phyloP scores from a whole-genome alignment of 2,888 invertebrate genomes.

The Epicampocera succincta region DNA sequence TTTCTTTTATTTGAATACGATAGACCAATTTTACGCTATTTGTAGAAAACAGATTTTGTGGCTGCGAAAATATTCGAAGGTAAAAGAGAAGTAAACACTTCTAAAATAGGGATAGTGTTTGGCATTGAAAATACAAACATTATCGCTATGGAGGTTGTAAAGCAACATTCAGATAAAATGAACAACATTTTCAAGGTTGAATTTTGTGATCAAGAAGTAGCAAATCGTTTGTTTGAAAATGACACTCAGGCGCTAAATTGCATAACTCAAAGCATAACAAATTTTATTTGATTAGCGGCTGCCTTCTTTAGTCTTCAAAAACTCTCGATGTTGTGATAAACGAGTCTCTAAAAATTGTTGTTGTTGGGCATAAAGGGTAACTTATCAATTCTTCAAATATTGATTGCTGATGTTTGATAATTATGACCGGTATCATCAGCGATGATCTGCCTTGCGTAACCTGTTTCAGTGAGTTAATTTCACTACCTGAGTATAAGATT shows the following conservation, averaged over 20 bases:
- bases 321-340: no score
- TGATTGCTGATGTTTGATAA: conserved; percentile 43
- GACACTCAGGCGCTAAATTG: no score
- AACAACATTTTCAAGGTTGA: conserved; percentile 12
- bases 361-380: neutral
- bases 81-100: conserved; percentile 56
- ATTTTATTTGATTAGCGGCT: neutral
- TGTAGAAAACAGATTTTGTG: conserved; percentile 34
- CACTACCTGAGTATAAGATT: conserved; percentile 47
- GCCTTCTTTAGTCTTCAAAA: neutral
- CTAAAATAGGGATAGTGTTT: conserved; percentile 10
- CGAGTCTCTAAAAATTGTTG: no score
- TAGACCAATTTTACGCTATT: no score
- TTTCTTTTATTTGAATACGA: conserved; percentile 16
- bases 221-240: no score
- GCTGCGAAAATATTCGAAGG: conserved; percentile 42
- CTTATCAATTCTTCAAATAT: conserved; percentile 14
- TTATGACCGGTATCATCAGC: conserved; percentile 41
- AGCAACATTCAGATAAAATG: conserved; percentile 3
- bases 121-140: conserved; percentile 35
- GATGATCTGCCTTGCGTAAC: conserved; percentile 54
- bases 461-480: conserved; percentile 22
- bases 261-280: no score
- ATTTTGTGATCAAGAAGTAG: neutral
- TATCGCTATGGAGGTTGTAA: conserved; percentile 31